Evolutionary conservation across 1,140 invertebrate species (phyloP).

Genomic region (Drosophila jambulina): DNA sequence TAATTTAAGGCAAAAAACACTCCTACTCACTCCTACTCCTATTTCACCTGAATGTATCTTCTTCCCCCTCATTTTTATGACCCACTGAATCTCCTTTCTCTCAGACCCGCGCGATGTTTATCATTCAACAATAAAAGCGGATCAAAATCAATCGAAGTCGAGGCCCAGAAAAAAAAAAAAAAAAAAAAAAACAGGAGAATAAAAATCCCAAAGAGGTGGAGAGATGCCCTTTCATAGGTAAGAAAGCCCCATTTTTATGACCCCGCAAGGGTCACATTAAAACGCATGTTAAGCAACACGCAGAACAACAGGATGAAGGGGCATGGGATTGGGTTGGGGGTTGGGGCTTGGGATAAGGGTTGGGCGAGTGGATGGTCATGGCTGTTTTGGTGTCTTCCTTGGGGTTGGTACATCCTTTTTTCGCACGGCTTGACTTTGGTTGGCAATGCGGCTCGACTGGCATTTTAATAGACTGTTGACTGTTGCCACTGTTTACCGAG

Average conservation of each 20-base stretch:
- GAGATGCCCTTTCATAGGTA: slow-evolving; percentile 19
- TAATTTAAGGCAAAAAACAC: slow-evolving; percentile 12
- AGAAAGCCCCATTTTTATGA: slow-evolving; percentile 67
- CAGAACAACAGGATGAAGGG: slow-evolving; percentile 38
- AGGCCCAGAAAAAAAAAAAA: neutral
- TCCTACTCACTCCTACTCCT: neutral
- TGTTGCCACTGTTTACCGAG: slow-evolving; percentile 64
- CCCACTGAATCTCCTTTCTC: slow-evolving; percentile 6
- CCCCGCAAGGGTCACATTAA: slow-evolving; percentile 84
- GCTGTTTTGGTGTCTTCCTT: neutral
- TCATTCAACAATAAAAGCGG: slow-evolving; percentile 62
- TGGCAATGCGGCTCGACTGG: slow-evolving; percentile 61
- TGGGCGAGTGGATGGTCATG: slow-evolving; percentile 4
- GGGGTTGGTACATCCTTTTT: slow-evolving; percentile 47
- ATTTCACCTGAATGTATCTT: slow-evolving; percentile 30
- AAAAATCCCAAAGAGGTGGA: neutral
- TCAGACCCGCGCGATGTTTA: slow-evolving; percentile 18
- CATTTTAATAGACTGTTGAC: slow-evolving; percentile 81
- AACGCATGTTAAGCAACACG: slow-evolving; percentile 73
- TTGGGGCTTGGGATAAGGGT: slow-evolving; percentile 7
- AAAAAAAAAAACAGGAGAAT: neutral
- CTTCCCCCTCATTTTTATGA: slow-evolving; percentile 39
- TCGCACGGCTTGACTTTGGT: slow-evolving; percentile 63
- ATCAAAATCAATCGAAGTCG: slow-evolving; percentile 71
- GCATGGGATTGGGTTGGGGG: slow-evolving; percentile 18